These are phyloP conservation scores for Amphimedon queenslandica DNA, from an alignment of 37 sponge, comb jelly and placozoan genomes.

Conservation along the genomic window DNA sequence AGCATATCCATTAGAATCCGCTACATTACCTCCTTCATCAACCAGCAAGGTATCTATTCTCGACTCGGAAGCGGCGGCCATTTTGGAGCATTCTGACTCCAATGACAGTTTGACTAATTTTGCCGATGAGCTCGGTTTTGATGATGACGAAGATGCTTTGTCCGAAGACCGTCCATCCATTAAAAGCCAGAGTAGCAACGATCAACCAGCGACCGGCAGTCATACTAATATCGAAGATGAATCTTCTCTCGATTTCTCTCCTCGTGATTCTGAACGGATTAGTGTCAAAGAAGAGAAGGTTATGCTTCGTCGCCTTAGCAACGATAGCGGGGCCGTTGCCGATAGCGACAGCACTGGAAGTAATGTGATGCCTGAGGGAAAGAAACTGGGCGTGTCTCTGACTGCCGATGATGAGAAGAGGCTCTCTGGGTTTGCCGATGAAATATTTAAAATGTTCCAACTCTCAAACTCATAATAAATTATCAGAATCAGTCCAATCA, in stretches of 20 bases:
- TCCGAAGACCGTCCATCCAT: background rate
- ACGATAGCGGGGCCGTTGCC: background rate
- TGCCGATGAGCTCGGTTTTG: background rate
- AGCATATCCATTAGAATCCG: background rate
- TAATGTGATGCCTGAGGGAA: background rate
- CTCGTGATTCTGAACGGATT: background rate
- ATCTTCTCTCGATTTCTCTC: too few relatives aligned
- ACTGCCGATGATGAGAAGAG: background rate
- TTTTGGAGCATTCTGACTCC: background rate
- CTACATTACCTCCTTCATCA: background rate
- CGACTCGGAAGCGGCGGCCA: background rate
- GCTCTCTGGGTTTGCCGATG: background rate
- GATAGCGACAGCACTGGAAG: background rate
- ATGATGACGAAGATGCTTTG: constrained; percentile 8
- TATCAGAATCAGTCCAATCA: too few relatives aligned
- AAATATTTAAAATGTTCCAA: too few relatives aligned
- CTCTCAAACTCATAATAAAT: too few relatives aligned
- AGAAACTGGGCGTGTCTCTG: background rate
- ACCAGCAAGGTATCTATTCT: background rate
- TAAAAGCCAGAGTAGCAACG: background rate
- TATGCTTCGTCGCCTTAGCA: background rate
- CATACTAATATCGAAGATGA: background rate
- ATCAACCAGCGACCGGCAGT: background rate
- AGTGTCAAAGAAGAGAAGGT: background rate
- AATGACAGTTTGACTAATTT: background rate